phyloP scores from a whole-genome alignment of 2,888 invertebrate genomes.

The Scrobipalpa atriplicella region DNA sequence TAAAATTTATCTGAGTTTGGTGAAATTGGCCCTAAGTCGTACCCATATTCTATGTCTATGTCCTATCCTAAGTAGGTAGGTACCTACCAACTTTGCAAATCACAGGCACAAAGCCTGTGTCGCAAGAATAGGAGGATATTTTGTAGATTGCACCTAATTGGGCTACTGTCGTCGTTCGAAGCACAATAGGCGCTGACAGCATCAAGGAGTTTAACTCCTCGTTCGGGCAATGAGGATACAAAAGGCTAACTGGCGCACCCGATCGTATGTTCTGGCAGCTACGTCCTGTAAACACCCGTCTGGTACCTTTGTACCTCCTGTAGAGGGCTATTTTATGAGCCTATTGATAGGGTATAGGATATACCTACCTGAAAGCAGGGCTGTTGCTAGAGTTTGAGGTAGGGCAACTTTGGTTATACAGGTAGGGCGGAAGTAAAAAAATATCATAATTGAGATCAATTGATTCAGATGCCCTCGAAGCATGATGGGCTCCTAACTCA shows the following conservation, averaged over 20 bases:
- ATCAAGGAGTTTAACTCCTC: slow-evolving; percentile 63
- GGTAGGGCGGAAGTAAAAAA: too few species aligned
- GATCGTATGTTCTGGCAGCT: slow-evolving; percentile 60
- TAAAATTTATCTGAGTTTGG: too few species aligned
- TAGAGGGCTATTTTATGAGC: background rate
- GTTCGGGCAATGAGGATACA: slow-evolving; percentile 69
- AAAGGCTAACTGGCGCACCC: slow-evolving; percentile 53
- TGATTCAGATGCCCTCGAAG: too few species aligned
- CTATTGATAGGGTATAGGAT: too few species aligned
- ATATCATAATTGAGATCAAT: too few species aligned
- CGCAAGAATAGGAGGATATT: slow-evolving; percentile 25
- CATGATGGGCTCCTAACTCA: too few species aligned
- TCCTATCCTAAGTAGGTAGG: too few species aligned
- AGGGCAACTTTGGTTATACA: too few species aligned
- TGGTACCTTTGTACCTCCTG: slow-evolving; percentile 33
- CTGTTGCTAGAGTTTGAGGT: too few species aligned
- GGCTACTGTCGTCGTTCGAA: slow-evolving; percentile 40
- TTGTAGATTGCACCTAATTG: slow-evolving; percentile 24
- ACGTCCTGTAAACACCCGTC: slow-evolving; percentile 66
- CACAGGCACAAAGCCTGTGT: slow-evolving; percentile 4
- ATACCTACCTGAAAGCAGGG: too few species aligned
- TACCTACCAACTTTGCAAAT: background rate
- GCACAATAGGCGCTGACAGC: slow-evolving; percentile 51
- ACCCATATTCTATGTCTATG: too few species aligned
- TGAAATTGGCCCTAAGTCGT: too few species aligned